These are phyloP conservation scores for Gymnocephalus cernua DNA, from an alignment of 2,113 vertebrate genomes.

Conservation along the genomic window DNA sequence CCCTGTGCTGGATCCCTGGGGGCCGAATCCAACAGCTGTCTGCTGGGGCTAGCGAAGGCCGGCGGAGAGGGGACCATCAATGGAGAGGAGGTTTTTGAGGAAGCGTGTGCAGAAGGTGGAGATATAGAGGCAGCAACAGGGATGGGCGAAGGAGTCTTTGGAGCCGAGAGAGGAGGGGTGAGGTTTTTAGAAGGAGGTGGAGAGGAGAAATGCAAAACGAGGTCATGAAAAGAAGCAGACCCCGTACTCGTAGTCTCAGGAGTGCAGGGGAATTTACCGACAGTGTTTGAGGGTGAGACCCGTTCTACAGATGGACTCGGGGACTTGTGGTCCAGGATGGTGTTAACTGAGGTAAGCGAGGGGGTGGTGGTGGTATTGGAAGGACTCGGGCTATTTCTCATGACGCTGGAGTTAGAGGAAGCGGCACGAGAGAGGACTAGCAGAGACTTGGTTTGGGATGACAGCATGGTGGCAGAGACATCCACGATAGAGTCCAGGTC, in stretches of 20 bases:
- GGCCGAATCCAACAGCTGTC: constrained; percentile 30
- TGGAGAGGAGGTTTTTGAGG: constrained; percentile 52
- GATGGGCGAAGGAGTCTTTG: constrained; percentile 66
- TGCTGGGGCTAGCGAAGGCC: constrained; percentile 43
- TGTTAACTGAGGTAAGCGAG: constrained; percentile 54
- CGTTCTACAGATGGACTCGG: constrained; percentile 70
- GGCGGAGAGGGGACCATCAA: constrained; percentile 18
- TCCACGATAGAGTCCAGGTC: constrained; percentile 70
- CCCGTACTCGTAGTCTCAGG: constrained; percentile 46
- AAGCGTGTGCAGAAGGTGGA: constrained; percentile 13
- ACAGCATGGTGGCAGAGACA: constrained; percentile 62
- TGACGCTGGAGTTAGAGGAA: constrained; percentile 33
- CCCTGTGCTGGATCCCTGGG: constrained; percentile 2
- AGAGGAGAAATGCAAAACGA: constrained; percentile 52
- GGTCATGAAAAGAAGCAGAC: constrained; percentile 45
- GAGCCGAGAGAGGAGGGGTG: constrained; percentile 54
- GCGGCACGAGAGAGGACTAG: constrained; percentile 67
- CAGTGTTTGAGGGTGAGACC: constrained; percentile 41
- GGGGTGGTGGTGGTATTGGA: constrained; percentile 59
- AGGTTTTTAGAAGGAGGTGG: constrained; percentile 38
- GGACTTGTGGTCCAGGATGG: constrained; percentile 61
- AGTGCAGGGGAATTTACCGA: constrained; percentile 44
- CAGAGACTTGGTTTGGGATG: constrained; percentile 67
- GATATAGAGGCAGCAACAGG: constrained; percentile 37
- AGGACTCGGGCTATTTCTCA: constrained; percentile 63